These are phyloP conservation scores for Pilophorus perplexus DNA, from an alignment of 2,888 invertebrate species.

Conservation along the genomic window DNA sequence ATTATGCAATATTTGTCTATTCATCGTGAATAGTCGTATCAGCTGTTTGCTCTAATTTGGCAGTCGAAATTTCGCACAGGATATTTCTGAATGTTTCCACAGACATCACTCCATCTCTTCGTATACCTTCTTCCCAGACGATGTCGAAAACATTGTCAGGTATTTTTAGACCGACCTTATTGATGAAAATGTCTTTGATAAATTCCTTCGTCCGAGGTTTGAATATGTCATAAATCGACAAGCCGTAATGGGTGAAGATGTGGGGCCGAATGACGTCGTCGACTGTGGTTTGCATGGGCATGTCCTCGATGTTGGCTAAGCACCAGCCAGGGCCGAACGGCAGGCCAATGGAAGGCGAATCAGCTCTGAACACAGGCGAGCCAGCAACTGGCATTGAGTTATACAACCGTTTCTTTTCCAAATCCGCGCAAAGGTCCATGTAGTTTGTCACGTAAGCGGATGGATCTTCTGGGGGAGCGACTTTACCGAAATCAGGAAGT, in stretches of 20 bases:
- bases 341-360: slow-evolving; percentile 5
- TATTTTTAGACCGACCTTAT: slow-evolving; percentile 42
- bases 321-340: slow-evolving; percentile 36
- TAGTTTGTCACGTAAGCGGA: slow-evolving; percentile 4
- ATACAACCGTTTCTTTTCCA: neutral
- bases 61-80: slow-evolving; percentile 42
- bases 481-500: slow-evolving; percentile 38
- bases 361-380: neutral
- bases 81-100: slow-evolving; percentile 44
- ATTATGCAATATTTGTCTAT: too few species aligned
- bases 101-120: slow-evolving; percentile 36
- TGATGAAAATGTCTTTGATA: slow-evolving; percentile 38
- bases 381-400: slow-evolving; percentile 11
- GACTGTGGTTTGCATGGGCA: slow-evolving; percentile 47
- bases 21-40: slow-evolving; percentile 9
- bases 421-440: slow-evolving; percentile 11
- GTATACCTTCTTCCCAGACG: slow-evolving; percentile 43
- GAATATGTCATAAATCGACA: slow-evolving; percentile 31
- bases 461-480: neutral
- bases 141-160: slow-evolving; percentile 41
- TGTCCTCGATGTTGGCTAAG: slow-evolving; percentile 30
- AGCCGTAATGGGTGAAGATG: slow-evolving; percentile 54
- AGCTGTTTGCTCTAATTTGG: slow-evolving; percentile 39
- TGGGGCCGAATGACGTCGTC: slow-evolving; percentile 54
- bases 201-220: slow-evolving; percentile 40